Conservation (phyloP, 1,140 invertebrate genomes). For the Drosophila melanica region DNA sequence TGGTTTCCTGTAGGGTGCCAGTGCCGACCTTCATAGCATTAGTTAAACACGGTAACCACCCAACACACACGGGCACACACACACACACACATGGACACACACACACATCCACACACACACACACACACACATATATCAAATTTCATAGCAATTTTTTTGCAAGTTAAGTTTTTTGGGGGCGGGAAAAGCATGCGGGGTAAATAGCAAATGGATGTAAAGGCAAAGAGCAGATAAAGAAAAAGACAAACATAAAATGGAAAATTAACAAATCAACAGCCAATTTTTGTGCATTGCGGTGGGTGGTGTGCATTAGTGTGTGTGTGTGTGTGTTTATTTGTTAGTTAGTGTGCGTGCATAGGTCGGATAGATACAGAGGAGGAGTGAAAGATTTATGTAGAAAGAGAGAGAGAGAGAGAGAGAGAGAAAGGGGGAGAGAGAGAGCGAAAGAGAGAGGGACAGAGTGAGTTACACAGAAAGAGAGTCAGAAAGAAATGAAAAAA, state of each 20-base stretch:
- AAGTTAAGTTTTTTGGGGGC: slow-evolving; percentile 29
- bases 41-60: slow-evolving; percentile 68
- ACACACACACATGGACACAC: slow-evolving; percentile 18
- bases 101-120: slow-evolving; percentile 31
- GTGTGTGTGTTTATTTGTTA: slow-evolving; percentile 16
- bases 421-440: slow-evolving; percentile 1
- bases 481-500: slow-evolving; percentile 33
- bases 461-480: slow-evolving; percentile 22
- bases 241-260: slow-evolving; percentile 46
- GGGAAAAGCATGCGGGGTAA: slow-evolving; percentile 7
- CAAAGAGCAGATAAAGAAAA: slow-evolving; percentile 10
- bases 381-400: background rate
- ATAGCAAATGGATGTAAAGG: slow-evolving; percentile 21
- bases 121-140: slow-evolving; percentile 26
- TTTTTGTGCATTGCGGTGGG: slow-evolving; percentile 53
- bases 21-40: slow-evolving; percentile 83
- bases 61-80: slow-evolving; percentile 50
- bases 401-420: slow-evolving; percentile 7
- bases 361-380: slow-evolving; percentile 13
- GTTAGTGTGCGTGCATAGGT: slow-evolving; percentile 25
- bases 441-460: slow-evolving; percentile 12
- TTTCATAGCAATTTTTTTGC: slow-evolving; percentile 47
- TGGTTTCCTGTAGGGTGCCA: slow-evolving; percentile 84
- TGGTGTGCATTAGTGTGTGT: slow-evolving; percentile 20
- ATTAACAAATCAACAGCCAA: slow-evolving; percentile 79